Evolutionary conservation across 2,113 vertebrate species (phyloP).

Genomic region (Nestor notabilis): DNA sequence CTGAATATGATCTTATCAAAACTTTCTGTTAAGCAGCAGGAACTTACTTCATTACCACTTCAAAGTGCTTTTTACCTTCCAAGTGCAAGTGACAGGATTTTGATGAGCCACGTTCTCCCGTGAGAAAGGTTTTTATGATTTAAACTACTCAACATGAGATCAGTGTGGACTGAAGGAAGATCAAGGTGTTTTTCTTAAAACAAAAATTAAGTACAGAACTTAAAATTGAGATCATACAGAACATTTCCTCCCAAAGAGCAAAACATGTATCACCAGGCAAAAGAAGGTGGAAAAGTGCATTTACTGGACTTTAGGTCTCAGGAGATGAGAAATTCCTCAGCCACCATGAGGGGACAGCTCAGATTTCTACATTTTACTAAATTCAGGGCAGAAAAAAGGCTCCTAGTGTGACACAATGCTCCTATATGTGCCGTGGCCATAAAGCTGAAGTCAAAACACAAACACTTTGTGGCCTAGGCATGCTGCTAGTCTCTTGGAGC

Average conservation of each 20-base stretch:
- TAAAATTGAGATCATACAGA: neutral
- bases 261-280: neutral
- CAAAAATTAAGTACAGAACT: neutral
- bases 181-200: neutral
- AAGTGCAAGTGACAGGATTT: slow-evolving; percentile 23
- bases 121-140: slow-evolving; percentile 18
- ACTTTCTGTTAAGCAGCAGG: slow-evolving; percentile 67
- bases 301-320: neutral
- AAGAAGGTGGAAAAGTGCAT: neutral
- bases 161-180: neutral
- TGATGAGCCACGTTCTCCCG: neutral
- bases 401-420: neutral
- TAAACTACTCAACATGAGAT: neutral
- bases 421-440: accelerated
- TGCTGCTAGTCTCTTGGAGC: neutral
- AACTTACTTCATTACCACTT: slow-evolving; percentile 72
- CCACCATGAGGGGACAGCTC: neutral
- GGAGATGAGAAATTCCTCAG: neutral
- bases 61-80: slow-evolving; percentile 63
- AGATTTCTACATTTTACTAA: neutral
- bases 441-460: neutral
- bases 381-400: neutral
- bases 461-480: neutral
- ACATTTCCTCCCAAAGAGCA: neutral
- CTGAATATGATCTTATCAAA: slow-evolving; percentile 72